Base-by-base conservation (phyloP, 2,797 vertebrate genomes). In the Diplodus sargus region DNA sequence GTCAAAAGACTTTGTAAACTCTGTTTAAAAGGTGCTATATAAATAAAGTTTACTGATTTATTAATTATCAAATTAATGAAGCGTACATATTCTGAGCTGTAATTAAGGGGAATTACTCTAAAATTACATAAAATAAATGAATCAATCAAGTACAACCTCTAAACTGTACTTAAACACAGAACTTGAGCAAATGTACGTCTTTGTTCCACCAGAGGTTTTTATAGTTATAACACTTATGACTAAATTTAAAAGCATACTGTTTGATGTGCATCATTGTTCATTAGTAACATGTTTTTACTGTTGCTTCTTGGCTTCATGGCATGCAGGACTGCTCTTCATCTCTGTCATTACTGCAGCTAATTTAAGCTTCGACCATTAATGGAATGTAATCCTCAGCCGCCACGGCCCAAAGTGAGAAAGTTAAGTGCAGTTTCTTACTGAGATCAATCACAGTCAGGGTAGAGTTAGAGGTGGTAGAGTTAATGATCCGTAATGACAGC, bases 331-430 rank as follows among this genome's bases (percentile, higher is more conserved):
- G 14, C 22, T 47, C 22, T 58, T 15, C 28, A 58, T 67, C 63
- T 43, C 57, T 18, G 25, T 59, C 69, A 52, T 72, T 28, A 11
- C 52, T 52, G 45, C 30, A 18, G 58, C 53, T 58, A 83, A 68
- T 67, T 70, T 47, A 48, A 65, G 16, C 48, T n/a, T 43, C 17
- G 17, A 1, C 12, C 42, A 57, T 76, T 25, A 57, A 11, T 59
- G 7, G 62, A 75, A 42, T 5, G 16, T 62, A 30, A 49, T 48
- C 22, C 66, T 16, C 4, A 17, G 34, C 53, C 23, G 17, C 6
- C 0, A 0, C 17, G 68, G 15, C 57, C 43, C 52, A 0, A 23
- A 61, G 30, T 49, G 51, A 76, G 28, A 74, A 39, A 64, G 22
- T 18, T 30, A 7, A 51, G 23, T 14, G 25, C 4, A 18, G 22